phyloP scores from a whole-genome alignment of 2,797 vertebrate genomes.

The Anisognathus igniventris region DNA sequence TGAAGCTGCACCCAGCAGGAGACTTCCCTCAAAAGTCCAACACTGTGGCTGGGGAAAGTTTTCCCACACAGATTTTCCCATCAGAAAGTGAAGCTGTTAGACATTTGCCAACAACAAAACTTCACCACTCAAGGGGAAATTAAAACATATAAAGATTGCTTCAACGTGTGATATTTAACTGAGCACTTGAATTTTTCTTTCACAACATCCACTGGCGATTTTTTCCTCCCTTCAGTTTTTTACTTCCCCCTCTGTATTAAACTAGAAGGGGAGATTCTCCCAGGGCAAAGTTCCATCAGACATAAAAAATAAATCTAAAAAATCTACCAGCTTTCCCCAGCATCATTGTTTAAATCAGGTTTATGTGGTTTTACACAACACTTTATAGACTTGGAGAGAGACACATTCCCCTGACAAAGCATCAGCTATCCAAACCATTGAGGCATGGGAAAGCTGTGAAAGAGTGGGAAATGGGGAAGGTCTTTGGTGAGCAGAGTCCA shows the following conservation, averaged over 20 bases:
- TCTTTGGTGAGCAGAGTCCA: not conserved
- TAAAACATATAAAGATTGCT: not conserved
- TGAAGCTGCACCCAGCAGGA: not conserved
- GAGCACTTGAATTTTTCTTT: not conserved
- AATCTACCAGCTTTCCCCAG: not conserved
- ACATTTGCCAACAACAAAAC: conserved; percentile 11
- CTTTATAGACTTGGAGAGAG: conserved; percentile 5
- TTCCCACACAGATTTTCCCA: conserved; percentile 44
- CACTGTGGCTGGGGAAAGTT: not conserved
- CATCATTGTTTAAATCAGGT: conserved; percentile 8
- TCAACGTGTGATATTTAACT: not conserved
- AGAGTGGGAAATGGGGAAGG: not conserved
- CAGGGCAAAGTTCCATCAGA: not conserved
- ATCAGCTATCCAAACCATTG: conserved; percentile 8
- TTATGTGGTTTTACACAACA: conserved; percentile 11
- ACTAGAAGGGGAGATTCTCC: not conserved
- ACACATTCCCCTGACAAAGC: not conserved
- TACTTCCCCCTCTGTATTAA: not conserved
- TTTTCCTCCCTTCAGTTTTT: not conserved
- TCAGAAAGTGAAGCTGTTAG: conserved; percentile 1
- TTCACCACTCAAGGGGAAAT: conserved; percentile 1
- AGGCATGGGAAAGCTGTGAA: not conserved
- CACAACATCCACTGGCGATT: not conserved
- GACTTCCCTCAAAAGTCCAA: not conserved
- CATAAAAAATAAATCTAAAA: not conserved